Conservation (phyloP, 2,113 vertebrate genomes). For the Camelus dromedarius region DNA sequence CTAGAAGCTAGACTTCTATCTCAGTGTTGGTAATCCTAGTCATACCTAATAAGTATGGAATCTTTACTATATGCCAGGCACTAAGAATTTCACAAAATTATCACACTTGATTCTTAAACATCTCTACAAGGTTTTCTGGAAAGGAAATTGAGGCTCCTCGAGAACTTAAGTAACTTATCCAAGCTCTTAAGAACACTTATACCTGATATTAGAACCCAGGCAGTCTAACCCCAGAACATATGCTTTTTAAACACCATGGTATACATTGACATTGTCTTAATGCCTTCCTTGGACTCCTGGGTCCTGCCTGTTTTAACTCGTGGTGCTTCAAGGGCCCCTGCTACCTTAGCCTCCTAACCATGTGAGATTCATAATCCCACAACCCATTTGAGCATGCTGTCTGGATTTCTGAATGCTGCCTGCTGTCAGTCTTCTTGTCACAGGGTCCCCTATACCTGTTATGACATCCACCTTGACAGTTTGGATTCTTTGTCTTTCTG, state of each 20-base stretch:
- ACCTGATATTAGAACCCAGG: not conserved
- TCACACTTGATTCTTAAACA: not conserved
- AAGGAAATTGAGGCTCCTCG: not conserved
- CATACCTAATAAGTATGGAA: not conserved
- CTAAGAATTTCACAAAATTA: conserved; percentile 7
- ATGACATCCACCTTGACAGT: not conserved
- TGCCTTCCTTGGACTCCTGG: not conserved
- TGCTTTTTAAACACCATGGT: not conserved
- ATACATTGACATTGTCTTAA: not conserved
- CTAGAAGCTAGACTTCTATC: not conserved
- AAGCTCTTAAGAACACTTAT: not conserved
- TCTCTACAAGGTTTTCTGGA: not conserved
- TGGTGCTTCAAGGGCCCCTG: not conserved
- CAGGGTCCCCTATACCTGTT: not conserved
- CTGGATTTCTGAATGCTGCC: not conserved
- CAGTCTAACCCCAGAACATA: not conserved
- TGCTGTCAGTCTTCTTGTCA: not conserved
- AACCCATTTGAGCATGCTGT: too few species aligned
- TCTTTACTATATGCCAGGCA: not conserved
- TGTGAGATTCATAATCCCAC: not conserved
- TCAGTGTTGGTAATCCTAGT: not conserved
- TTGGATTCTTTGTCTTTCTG: not conserved
- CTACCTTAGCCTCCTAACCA: not conserved
- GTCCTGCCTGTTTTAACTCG: not conserved
- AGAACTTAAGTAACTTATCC: not conserved